Base-by-base conservation (phyloP, 2,113 vertebrate genomes). In the Lanius ludovicianus region DNA sequence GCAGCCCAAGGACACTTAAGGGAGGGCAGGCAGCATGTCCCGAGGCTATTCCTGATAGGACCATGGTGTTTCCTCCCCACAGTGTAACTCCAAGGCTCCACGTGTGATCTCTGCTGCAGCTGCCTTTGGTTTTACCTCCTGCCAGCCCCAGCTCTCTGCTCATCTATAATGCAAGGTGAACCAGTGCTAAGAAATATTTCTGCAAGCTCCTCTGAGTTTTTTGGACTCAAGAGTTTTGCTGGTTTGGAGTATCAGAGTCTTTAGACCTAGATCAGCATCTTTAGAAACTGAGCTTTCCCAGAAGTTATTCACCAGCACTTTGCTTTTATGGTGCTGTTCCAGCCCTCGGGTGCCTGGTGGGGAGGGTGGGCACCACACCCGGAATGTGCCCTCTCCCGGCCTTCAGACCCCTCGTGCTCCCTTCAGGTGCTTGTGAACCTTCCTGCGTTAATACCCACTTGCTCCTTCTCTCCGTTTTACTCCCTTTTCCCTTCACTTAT, bases 21-120 rank as follows among this genome's bases (percentile, higher is more conserved):
- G 44, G 50, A 37, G 27, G 30, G 53, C 52, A 28, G 3, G 53
- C 52, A 28, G 3, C 0, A 9, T 20, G 52, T 35, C 31, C 73
- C 5, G 2, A 2, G 17, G 1, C 47, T 1, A 23, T 23, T 6
- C 50, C 56, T 30, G 5, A 0, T 0, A 18, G 37, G 24, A 44
- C 4, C 11, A 0, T 16, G 15, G 0, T 39, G 35, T 33, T 41
- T 10, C 47, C 81, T 41, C 63, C 49, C 64, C 0, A 4, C 37
- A 31, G 52, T 1, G 7, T 3, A 13, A 20, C 39, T 22, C 56
- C 4, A 2, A 7, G 14, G 75, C 50, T 75, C 65, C 5, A 19
- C 53, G 68, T 81, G 47, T 30, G 47, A 49, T 33, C 53, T 62
- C 60, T 81, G 68, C 67, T 74, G 67, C 56, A 52, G 83, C 69